A percentile compares a stretch with the other conserved stretches of the same genome.
Conservation (phyloP, 2,113 vertebrate genomes). For the Thamnaconus septentrionalis region DNA sequence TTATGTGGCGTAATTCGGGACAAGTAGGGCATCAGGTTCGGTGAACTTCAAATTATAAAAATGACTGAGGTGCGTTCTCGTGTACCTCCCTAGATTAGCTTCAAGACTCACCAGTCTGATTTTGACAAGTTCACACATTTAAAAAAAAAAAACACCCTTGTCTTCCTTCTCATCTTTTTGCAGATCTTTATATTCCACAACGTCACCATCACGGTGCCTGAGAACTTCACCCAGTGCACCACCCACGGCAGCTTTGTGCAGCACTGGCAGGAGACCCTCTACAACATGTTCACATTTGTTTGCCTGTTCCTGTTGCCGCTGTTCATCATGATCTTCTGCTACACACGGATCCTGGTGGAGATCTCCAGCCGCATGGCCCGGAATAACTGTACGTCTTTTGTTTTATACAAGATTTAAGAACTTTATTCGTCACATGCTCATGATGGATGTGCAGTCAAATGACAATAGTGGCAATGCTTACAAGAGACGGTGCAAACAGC, state of each 20-base stretch:
- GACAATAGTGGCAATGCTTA: no score
- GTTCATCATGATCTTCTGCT: constrained; percentile 82
- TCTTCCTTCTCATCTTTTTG: background rate
- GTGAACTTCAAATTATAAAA: no score
- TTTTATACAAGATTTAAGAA: background rate
- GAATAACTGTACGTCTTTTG: constrained; percentile 63
- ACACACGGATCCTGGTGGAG: constrained; percentile 80
- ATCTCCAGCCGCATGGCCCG: constrained; percentile 79
- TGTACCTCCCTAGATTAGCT: no score
- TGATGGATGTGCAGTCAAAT: no score
- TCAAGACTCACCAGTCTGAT: no score
- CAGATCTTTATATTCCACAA: constrained; percentile 82
- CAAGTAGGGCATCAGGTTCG: no score
- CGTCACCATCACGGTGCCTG: constrained; percentile 78
- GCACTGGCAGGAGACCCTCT: constrained; percentile 80
- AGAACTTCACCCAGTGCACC: constrained; percentile 82
- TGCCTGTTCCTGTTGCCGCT: constrained; percentile 82
- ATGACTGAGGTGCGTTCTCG: no score
- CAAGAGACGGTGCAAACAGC: no score
- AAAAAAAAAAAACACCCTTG: background rate
- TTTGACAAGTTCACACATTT: no score
- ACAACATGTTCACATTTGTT: constrained; percentile 83
- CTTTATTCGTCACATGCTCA: no score
- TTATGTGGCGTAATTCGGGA: no score
- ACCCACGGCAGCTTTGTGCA: constrained; percentile 77